Percentiles rank a stretch among this genome's conserved stretches.
Evolutionary conservation across 2,888 invertebrate genomes (phyloP).

Genomic region (Tridacna gigas): DNA sequence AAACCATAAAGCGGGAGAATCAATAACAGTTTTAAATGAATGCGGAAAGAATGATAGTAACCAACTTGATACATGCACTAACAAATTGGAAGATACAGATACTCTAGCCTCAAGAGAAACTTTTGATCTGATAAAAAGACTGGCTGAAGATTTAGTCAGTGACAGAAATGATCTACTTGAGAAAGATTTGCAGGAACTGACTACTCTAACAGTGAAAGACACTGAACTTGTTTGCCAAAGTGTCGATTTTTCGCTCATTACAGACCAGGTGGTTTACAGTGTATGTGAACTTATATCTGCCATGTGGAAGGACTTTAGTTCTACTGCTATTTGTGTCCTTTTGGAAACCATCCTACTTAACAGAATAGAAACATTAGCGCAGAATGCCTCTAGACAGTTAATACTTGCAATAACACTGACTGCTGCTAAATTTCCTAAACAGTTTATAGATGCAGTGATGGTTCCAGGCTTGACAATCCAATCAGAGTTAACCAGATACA

Average conservation of each 20-base stretch:
- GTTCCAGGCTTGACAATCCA: slow-evolving; percentile 25
- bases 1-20: too few relatives aligned
- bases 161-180: not conserved
- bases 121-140: not conserved
- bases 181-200: slow-evolving; percentile 21
- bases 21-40: too few relatives aligned
- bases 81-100: not conserved
- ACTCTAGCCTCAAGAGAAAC: not conserved
- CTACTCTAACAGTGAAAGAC: slow-evolving; percentile 27
- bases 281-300: slow-evolving; percentile 27
- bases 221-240: slow-evolving; percentile 27
- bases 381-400: slow-evolving; percentile 52
- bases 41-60: too few relatives aligned
- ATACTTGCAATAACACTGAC: slow-evolving; percentile 36
- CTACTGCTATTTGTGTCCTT: not conserved
- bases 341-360: not conserved
- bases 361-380: slow-evolving; percentile 6
- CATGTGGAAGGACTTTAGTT: not conserved
- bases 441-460: slow-evolving; percentile 49
- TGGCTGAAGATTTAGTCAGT: not conserved
- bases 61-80: too few relatives aligned
- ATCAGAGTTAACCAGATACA: not conserved
- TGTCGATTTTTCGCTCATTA: slow-evolving; percentile 35
- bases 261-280: slow-evolving; percentile 30
- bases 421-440: slow-evolving; percentile 49